Percentiles rank a stretch among this genome's conserved stretches.
Evolutionary conservation across 2,888 invertebrate genomes (phyloP).

Genomic region (Drosophila bunnanda): DNA sequence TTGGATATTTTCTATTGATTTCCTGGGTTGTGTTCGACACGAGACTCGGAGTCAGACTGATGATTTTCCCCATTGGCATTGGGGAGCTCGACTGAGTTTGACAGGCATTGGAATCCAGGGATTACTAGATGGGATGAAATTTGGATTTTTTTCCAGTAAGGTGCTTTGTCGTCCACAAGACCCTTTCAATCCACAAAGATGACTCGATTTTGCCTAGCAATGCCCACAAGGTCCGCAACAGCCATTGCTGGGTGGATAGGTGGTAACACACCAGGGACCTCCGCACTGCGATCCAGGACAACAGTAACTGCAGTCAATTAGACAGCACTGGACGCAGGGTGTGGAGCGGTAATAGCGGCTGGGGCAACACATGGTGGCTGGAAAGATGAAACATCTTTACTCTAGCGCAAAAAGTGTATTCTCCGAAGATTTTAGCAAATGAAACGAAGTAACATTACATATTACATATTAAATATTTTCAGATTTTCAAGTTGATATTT

Average conservation of each 20-base stretch:
- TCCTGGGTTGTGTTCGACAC: conserved; percentile 52
- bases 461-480: too few species aligned
- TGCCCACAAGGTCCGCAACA: conserved; percentile 11
- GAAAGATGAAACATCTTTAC: background rate
- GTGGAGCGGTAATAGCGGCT: conserved; percentile 64
- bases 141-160: background rate
- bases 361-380: conserved; percentile 58
- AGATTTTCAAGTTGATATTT: background rate
- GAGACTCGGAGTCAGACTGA: conserved; percentile 46
- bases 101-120: background rate
- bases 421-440: background rate
- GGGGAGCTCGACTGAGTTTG: background rate
- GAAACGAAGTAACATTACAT: too few species aligned
- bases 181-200: background rate
- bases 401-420: background rate
- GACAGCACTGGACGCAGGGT: conserved; percentile 65
- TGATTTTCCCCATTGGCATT: background rate
- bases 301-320: conserved; percentile 63
- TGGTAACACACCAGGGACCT: conserved; percentile 34
- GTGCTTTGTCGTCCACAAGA: background rate
- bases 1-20: conserved; percentile 9
- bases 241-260: background rate
- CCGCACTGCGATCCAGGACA: conserved; percentile 56
- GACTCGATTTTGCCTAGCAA: background rate
- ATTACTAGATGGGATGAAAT: conserved; percentile 16